Conservation (phyloP, 2,797 vertebrate species). For the Anniella stebbinsi region DNA sequence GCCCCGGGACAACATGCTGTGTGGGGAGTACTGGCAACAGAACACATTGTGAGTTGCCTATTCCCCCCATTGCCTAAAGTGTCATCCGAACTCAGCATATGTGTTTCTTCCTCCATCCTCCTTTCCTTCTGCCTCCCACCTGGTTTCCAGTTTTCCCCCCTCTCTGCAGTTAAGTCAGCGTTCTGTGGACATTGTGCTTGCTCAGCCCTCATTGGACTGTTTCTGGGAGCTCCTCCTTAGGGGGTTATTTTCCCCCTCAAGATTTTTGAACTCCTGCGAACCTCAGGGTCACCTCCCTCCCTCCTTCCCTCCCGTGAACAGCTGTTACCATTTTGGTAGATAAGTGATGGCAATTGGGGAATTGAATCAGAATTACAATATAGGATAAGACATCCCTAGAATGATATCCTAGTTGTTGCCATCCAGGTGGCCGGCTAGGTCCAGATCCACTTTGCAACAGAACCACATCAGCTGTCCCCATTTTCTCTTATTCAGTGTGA, state of each 20-base stretch:
- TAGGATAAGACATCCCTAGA: not conserved
- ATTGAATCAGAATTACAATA: not conserved
- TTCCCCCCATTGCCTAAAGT: no score
- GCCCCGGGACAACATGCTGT: no score
- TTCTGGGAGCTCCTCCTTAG: not conserved
- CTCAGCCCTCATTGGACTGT: not conserved
- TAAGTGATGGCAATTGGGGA: not conserved
- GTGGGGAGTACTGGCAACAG: no score
- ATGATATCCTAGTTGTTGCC: constrained; percentile 9
- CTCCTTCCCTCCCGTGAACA: no score
- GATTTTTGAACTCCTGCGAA: not conserved
- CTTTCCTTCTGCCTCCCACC: not conserved
- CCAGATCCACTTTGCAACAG: not conserved
- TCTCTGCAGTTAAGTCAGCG: not conserved
- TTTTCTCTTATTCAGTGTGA: not conserved
- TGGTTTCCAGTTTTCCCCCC: not conserved
- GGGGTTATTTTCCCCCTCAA: not conserved
- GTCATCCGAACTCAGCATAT: no score
- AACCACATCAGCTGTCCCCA: not conserved
- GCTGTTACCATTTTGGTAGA: not conserved
- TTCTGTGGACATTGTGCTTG: no score
- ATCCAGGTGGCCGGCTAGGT: not conserved
- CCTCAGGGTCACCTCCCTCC: no score
- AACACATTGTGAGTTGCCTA: no score
- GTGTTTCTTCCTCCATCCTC: not conserved